A percentile compares a stretch with the other conserved stretches of the same genome.
phyloP scores from a whole-genome alignment of 2,888 invertebrate genomes.

The Eilema depressum region DNA sequence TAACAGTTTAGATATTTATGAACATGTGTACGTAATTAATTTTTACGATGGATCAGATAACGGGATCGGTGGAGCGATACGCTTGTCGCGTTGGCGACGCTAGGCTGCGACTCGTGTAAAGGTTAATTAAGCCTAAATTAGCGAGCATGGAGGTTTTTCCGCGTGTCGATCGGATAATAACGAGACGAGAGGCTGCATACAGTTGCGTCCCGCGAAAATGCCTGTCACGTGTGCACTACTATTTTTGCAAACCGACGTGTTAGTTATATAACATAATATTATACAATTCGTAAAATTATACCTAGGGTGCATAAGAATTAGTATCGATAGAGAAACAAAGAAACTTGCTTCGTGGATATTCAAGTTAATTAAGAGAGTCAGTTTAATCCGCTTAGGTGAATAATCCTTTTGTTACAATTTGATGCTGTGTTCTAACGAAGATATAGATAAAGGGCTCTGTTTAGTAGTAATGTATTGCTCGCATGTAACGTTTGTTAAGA shows the following conservation, averaged over 20 bases:
- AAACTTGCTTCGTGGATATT: constrained; percentile 53
- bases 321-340: constrained; percentile 57
- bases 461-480: constrained; percentile 60
- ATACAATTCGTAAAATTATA: neutral
- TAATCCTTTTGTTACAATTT: constrained; percentile 71
- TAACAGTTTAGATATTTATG: constrained; percentile 84
- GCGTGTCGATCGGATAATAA: constrained; percentile 55
- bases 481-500: constrained; percentile 52
- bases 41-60: constrained; percentile 86
- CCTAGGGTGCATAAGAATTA: constrained; percentile 37
- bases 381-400: constrained; percentile 67
- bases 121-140: constrained; percentile 77
- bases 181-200: constrained; percentile 50
- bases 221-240: constrained; percentile 40
- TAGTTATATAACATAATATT: neutral
- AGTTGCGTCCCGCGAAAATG: constrained; percentile 59
- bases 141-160: constrained; percentile 62
- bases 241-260: neutral
- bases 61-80: constrained; percentile 79
- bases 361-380: constrained; percentile 62
- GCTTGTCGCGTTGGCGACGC: constrained; percentile 72
- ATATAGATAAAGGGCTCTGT: constrained; percentile 60
- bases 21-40: constrained; percentile 86
- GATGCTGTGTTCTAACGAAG: constrained; percentile 51
- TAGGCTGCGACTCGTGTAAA: constrained; percentile 65